A percentile compares a stretch with the other conserved stretches of the same genome.
phyloP scores from a whole-genome alignment of 2,888 invertebrate genomes.

The Drosophila borealis region DNA sequence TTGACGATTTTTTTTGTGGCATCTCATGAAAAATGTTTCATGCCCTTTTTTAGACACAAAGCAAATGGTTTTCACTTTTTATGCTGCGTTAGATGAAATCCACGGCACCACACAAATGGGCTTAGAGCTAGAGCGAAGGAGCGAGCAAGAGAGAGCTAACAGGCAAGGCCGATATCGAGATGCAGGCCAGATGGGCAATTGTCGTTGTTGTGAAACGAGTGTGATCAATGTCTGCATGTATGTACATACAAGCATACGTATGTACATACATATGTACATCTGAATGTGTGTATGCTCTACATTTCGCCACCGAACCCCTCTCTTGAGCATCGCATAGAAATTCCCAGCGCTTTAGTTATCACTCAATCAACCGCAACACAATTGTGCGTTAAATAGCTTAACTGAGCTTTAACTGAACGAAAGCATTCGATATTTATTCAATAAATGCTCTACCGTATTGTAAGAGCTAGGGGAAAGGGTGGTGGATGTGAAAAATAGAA shows the following conservation, averaged over 20 bases:
- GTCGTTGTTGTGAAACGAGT: slow-evolving; percentile 27
- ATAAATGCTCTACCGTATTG: slow-evolving; percentile 20
- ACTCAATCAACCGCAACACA: slow-evolving; percentile 27
- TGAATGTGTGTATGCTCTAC: slow-evolving; percentile 10
- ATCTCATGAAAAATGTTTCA: slow-evolving; percentile 44
- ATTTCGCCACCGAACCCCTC: slow-evolving; percentile 8
- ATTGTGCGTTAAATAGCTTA: slow-evolving; percentile 19
- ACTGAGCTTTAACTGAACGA: slow-evolving; percentile 24
- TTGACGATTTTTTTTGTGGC: slow-evolving; percentile 8
- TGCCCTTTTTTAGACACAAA: slow-evolving; percentile 59
- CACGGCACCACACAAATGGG: slow-evolving; percentile 1
- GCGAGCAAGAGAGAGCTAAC: slow-evolving; percentile 5
- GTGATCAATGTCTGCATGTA: slow-evolving; percentile 16
- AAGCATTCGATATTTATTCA: slow-evolving; percentile 53
- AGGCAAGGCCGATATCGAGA: neutral
- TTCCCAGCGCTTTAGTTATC: slow-evolving; percentile 8
- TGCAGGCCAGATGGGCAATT: slow-evolving; percentile 31
- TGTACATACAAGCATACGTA: neutral
- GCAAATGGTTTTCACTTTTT: slow-evolving; percentile 60
- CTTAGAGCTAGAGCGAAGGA: neutral
- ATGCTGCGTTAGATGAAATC: slow-evolving; percentile 33
- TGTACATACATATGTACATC: neutral
- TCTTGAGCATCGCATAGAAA: slow-evolving; percentile 15
- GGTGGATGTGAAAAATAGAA: slow-evolving; percentile 3
- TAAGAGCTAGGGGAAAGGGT: neutral